Base-by-base conservation (phyloP, 2,888 invertebrate species). In the Brachycybe producta region DNA sequence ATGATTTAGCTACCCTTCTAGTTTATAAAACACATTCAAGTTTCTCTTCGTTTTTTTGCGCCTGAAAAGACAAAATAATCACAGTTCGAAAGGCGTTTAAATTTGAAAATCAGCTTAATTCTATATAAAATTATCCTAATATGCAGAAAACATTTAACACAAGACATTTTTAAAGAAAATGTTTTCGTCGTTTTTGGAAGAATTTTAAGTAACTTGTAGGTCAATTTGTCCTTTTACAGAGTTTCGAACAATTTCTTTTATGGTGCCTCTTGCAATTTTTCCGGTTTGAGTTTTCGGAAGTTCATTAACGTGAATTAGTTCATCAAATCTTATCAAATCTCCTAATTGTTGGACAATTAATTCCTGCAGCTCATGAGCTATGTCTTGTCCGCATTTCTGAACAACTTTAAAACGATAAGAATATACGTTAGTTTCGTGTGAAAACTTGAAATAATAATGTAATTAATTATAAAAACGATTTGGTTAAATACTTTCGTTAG, bases 401-500 rank as follows among this genome's bases (percentile, higher is more conserved):
- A 30, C 32, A 30, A 8, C 32, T 30, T 11, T 8, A 30, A 13
- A 13, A 30, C n/a, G 32, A 30, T 11, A 30, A 11, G 32, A 30
- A 30, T 11, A 30, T 11, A 13, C 8, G n/a, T 11, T 30, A 30
- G 32, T n/a, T n/a, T 11, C n/a, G 8, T 11, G 32, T 30, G 32
- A 11, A 30, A 8, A 30, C n/a, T 30, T 11, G n/a, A 30, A 8
- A 13, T 11, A 30, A 13, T 30, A 41, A 19, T 7, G 7, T 21
- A 41, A 23, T 38, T 8, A 38, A 38, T 38, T 7, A 7, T 38
- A 38, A 38, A 13, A 8, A 38, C 13, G 11, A 38, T 11, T 11
- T 11, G 8, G 30, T 11, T n/a, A n/a, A n/a, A n/a, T 47, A 47
- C 47, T 39, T 39, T 3, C 26, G 36, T 47, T 47, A 11, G 34